Evolutionary conservation across 64 coral and sea anemone genomes (phyloP).

Genomic region (Montipora capricornis): DNA sequence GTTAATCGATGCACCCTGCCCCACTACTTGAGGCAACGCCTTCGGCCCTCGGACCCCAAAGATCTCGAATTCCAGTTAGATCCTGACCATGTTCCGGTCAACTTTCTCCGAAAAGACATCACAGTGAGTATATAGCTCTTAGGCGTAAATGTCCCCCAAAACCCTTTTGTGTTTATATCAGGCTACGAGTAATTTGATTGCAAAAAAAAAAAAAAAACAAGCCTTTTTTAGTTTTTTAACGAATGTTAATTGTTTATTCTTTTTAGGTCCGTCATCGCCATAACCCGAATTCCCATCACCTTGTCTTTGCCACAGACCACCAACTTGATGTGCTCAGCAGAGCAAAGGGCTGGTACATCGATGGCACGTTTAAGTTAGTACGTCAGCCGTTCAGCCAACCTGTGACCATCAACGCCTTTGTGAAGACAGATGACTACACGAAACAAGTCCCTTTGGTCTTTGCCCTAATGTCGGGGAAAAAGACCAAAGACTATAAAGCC

Average conservation of each 20-base stretch:
- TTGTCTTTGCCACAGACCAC: conserved; percentile 8
- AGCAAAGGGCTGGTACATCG: conserved; percentile 42
- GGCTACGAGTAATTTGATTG: background rate
- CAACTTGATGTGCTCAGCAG: background rate
- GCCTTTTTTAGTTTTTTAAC: background rate
- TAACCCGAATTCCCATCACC: conserved; percentile 11
- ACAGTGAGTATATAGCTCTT: conserved; percentile 3
- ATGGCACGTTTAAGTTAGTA: background rate
- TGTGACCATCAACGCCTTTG: conserved; percentile 49
- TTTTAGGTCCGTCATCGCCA: background rate
- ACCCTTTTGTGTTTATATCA: background rate
- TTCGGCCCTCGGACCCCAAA: conserved; percentile 31
- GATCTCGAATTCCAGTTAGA: conserved; percentile 17
- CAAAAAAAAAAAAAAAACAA: too few relatives aligned
- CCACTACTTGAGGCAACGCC: background rate
- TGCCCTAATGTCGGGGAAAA: conserved; percentile 29
- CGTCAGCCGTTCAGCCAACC: background rate
- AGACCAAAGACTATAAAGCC: conserved; percentile 28
- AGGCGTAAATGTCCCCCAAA: background rate
- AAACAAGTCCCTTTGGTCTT: conserved; percentile 61
- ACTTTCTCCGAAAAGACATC: conserved; percentile 28
- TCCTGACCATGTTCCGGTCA: background rate
- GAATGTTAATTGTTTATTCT: background rate
- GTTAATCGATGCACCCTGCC: conserved; percentile 1
- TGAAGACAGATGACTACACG: background rate